Percentiles rank a stretch among this genome's conserved stretches.
phyloP scores from a whole-genome alignment of 37 sponge, comb jelly and placozoan genomes.

The Hormiphora californensis region DNA sequence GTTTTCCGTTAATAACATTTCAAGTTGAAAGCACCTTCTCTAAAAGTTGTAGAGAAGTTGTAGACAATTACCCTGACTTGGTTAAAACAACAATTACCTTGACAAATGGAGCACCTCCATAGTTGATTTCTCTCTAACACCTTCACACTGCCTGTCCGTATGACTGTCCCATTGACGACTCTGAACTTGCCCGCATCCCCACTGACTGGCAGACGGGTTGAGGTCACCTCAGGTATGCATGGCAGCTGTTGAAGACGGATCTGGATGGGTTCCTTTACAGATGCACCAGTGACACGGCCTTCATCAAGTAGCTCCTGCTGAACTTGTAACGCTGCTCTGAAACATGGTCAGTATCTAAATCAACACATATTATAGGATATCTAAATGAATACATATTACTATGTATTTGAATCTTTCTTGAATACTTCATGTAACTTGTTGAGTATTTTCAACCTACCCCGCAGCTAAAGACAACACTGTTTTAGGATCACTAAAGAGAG shows the following conservation, averaged over 20 bases:
- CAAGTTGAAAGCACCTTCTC: too few relatives aligned
- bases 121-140: conserved; percentile 14
- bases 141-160: conserved; percentile 9
- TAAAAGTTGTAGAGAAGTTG: too few relatives aligned
- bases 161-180: conserved; percentile 33
- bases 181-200: neutral
- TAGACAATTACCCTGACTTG: too few relatives aligned
- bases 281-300: neutral
- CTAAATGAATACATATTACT: too few relatives aligned
- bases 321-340: conserved; percentile 15
- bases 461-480: too few relatives aligned
- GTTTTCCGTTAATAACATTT: too few relatives aligned
- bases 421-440: too few relatives aligned
- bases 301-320: neutral
- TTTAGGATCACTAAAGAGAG: conserved; percentile 24
- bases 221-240: neutral
- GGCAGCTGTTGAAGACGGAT: conserved; percentile 11
- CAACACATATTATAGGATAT: too few relatives aligned
- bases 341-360: too few relatives aligned
- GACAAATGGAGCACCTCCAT: conserved; percentile 7
- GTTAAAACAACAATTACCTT: neutral
- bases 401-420: too few relatives aligned
- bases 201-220: neutral
- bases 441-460: too few relatives aligned
- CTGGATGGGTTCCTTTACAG: neutral